These are phyloP conservation scores for Pseudomyrmex flavicornis DNA, from an alignment of 1,140 invertebrate genomes.

Conservation along the genomic window DNA sequence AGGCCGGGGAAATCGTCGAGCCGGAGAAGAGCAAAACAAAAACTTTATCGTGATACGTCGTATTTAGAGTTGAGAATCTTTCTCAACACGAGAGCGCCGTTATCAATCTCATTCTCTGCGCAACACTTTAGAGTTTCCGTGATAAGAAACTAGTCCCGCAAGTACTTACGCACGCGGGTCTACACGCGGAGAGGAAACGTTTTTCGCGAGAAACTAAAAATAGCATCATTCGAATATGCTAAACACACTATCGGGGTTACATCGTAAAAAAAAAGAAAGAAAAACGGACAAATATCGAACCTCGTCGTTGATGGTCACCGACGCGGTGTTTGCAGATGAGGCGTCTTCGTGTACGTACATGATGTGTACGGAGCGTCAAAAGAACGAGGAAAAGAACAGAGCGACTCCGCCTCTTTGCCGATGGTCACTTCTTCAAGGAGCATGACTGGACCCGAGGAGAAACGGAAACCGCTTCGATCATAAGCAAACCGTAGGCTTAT, in stretches of 20 bases:
- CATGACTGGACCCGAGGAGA: slow-evolving; percentile 40
- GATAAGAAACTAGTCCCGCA: background rate
- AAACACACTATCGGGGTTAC: background rate
- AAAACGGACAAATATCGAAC: no score
- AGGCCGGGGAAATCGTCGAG: slow-evolving; percentile 9
- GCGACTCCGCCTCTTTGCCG: slow-evolving; percentile 10
- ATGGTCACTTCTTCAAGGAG: slow-evolving; percentile 25
- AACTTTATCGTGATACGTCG: background rate
- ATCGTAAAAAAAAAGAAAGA: background rate
- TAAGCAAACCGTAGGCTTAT: slow-evolving; percentile 69
- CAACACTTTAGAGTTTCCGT: background rate
- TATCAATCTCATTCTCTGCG: background rate
- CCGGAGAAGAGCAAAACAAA: background rate
- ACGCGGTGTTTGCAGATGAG: slow-evolving; percentile 1
- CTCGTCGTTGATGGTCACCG: background rate
- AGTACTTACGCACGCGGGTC: background rate
- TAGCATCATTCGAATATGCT: background rate
- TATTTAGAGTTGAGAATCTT: background rate
- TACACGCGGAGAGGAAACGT: background rate
- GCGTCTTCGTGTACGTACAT: background rate
- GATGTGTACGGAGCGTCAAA: background rate
- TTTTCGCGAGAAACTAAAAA: background rate
- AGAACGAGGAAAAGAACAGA: background rate
- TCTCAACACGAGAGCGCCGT: background rate
- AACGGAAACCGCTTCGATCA: slow-evolving; percentile 42